Evolutionary conservation across 1,140 invertebrate species (phyloP).

Genomic region (Philopotamus ludificatus): DNA sequence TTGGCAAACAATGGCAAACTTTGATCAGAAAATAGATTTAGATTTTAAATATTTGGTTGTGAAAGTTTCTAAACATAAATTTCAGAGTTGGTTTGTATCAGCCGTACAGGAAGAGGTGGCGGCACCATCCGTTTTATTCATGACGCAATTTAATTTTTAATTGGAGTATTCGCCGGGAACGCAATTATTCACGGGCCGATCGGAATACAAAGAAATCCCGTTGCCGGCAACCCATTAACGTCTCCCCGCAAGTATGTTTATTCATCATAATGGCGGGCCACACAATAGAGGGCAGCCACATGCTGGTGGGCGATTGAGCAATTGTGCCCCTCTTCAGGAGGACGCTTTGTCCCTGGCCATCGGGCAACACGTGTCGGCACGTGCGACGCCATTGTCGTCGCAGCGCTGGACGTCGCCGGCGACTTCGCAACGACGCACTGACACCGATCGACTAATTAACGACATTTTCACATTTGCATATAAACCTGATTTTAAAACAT

Average conservation of each 20-base stretch:
- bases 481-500: background rate
- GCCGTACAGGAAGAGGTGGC: no score
- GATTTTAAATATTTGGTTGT: no score
- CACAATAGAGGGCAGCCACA: no score
- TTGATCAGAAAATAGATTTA: no score
- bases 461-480: background rate
- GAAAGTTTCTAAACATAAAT: no score
- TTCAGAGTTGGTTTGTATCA: no score
- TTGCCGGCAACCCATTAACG: background rate
- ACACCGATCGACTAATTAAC: no score
- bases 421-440: background rate
- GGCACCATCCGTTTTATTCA: no score
- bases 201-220: background rate
- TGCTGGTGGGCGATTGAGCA: constrained; percentile 3
- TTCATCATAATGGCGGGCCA: no score
- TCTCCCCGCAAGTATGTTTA: constrained; percentile 5
- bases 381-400: background rate
- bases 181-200: background rate
- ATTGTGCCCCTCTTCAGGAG: background rate
- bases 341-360: background rate
- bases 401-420: background rate
- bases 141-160: no score
- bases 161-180: no score
- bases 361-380: background rate
- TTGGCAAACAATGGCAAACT: no score